Conservation (phyloP, 2,888 invertebrate species). For the Sympetrum striolatum region DNA sequence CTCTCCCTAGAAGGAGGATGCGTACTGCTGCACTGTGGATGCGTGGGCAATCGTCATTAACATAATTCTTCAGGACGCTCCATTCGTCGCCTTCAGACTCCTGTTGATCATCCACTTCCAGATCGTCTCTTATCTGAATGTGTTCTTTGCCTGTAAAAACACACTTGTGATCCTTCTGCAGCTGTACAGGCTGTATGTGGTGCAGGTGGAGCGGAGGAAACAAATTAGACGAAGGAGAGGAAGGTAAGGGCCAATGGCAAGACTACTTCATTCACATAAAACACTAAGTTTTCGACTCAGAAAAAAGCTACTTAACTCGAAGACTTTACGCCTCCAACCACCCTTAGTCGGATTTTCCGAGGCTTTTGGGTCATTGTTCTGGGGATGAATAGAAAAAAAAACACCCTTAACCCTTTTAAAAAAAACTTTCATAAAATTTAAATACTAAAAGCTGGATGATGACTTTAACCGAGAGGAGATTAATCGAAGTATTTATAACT, state of each 20-base stretch:
- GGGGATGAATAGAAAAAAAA: no score
- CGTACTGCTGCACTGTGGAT: constrained; percentile 85
- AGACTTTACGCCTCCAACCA: no score
- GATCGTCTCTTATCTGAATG: constrained; percentile 93
- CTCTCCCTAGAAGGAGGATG: constrained; percentile 53
- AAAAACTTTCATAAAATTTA: no score
- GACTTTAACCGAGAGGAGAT: no score
- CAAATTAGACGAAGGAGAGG: constrained; percentile 48
- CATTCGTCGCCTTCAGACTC: constrained; percentile 81
- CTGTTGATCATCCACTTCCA: constrained; percentile 86
- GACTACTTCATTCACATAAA: no score
- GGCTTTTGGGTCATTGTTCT: no score
- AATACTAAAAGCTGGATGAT: no score
- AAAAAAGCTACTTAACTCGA: no score
- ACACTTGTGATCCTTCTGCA: constrained; percentile 87
- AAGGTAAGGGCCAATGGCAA: background rate
- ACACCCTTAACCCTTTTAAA: no score
- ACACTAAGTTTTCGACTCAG: no score
- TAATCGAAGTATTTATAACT: no score
- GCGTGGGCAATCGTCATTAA: constrained; percentile 89
- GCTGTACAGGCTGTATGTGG: constrained; percentile 81
- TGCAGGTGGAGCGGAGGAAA: constrained; percentile 62
- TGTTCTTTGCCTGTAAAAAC: constrained; percentile 94
- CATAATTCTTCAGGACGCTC: constrained; percentile 83
- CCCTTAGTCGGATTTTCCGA: no score